Evolutionary conservation across 2,113 vertebrate genomes (phyloP).

Genomic region (Thermophis baileyi): DNA sequence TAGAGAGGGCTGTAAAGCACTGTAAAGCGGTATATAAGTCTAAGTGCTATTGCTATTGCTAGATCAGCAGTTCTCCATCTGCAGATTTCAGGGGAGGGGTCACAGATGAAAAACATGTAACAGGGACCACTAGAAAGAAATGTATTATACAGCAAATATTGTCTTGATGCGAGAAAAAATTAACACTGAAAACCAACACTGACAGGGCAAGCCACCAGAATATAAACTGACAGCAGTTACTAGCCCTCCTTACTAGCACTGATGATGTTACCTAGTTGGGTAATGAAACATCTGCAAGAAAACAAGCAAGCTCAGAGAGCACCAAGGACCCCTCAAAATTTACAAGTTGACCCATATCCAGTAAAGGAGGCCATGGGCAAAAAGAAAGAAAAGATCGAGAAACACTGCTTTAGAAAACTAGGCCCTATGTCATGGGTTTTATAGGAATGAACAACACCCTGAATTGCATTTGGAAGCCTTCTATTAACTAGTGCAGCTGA

Average conservation of each 20-base stretch:
- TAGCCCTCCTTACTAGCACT: no score
- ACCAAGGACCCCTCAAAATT: background rate
- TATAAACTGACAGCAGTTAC: no score
- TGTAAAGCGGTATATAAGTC: no score
- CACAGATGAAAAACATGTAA: background rate
- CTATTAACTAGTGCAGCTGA: background rate
- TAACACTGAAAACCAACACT: no score
- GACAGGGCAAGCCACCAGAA: no score
- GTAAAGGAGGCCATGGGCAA: background rate
- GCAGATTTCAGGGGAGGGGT: background rate
- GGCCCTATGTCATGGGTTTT: background rate
- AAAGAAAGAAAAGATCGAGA: background rate
- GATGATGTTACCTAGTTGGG: no score
- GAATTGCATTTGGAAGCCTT: background rate
- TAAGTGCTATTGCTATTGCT: no score
- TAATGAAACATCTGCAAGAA: no score
- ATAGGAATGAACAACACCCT: background rate
- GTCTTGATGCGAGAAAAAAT: background rate
- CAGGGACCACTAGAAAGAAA: background rate
- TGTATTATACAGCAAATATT: background rate
- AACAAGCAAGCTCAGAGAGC: no score
- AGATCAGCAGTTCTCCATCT: background rate
- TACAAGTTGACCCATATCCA: background rate
- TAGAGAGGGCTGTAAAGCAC: no score
- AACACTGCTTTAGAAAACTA: background rate